Conservation (phyloP, 2,797 vertebrate genomes). For the Mallotus villosus region DNA sequence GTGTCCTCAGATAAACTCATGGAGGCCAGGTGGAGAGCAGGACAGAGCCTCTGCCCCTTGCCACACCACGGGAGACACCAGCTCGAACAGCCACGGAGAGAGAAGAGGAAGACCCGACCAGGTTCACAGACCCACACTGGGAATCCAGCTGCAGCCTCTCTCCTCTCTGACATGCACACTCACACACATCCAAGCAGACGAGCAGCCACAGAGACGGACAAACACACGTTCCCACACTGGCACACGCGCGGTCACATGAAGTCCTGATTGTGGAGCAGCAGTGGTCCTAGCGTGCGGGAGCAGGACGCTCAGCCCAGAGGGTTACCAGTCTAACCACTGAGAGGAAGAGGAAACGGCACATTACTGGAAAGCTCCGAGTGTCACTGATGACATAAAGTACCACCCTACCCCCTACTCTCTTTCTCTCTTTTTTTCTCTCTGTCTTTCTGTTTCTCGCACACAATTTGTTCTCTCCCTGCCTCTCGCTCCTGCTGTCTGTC, state of each 20-base stretch:
- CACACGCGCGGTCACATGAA: constrained; percentile 9
- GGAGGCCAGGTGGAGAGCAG: constrained; percentile 50
- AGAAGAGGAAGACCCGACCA: constrained; percentile 1
- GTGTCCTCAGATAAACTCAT: constrained; percentile 67
- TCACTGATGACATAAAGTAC: constrained; percentile 59
- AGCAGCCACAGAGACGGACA: neutral
- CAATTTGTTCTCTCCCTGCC: neutral
- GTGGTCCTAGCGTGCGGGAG: constrained; percentile 31
- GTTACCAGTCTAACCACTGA: constrained; percentile 31
- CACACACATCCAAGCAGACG: neutral
- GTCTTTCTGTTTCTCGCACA: neutral
- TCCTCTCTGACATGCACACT: constrained; percentile 9
- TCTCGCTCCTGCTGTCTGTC: neutral
- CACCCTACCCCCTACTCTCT: constrained; percentile 18
- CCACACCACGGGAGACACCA: constrained; percentile 1
- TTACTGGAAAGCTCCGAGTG: constrained; percentile 46
- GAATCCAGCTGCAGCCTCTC: constrained; percentile 36
- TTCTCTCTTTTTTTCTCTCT: neutral
- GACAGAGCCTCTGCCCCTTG: neutral
- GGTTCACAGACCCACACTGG: constrained; percentile 28
- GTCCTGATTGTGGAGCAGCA: constrained; percentile 37
- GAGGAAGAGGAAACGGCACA: constrained; percentile 32
- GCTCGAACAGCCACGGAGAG: neutral
- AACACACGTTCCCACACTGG: constrained; percentile 15
- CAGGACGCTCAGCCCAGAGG: constrained; percentile 40